Evolutionary conservation across 2,797 vertebrate species (phyloP).

Genomic region (Oryzias sinensis): DNA sequence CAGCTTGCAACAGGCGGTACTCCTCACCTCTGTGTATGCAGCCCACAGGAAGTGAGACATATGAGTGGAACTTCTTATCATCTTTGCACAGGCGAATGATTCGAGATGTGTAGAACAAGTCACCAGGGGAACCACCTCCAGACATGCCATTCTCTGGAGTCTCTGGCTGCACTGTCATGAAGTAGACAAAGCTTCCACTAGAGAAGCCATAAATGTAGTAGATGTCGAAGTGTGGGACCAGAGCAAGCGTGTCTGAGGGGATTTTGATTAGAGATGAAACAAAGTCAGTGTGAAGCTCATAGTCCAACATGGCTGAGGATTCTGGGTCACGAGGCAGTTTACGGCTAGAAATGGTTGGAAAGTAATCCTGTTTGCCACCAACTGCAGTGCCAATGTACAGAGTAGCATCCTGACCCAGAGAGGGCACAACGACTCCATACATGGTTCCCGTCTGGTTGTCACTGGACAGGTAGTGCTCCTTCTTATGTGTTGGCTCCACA

Average conservation of each 20-base stretch:
- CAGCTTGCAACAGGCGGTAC: conserved; percentile 93
- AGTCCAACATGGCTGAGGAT: conserved; percentile 96
- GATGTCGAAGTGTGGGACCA: conserved; percentile 96
- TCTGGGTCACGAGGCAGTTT: conserved; percentile 95
- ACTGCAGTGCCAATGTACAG: conserved; percentile 95
- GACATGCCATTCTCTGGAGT: conserved; percentile 89
- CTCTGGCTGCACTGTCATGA: conserved; percentile 95
- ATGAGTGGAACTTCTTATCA: conserved; percentile 98
- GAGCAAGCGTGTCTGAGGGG: conserved; percentile 93
- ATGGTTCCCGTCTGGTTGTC: conserved; percentile 95
- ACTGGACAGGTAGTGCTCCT: conserved; percentile 97
- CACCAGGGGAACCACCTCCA: conserved; percentile 85
- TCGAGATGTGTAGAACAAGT: conserved; percentile 95
- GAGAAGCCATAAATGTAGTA: conserved; percentile 97
- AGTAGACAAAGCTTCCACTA: conserved; percentile 93
- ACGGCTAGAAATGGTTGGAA: conserved; percentile 96
- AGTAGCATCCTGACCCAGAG: conserved; percentile 88
- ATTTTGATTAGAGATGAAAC: conserved; percentile 99
- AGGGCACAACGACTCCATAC: conserved; percentile 94
- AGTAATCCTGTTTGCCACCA: conserved; percentile 98
- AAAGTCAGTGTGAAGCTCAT: conserved; percentile 96
- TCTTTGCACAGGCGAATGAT: conserved; percentile 97
- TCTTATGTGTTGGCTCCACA: conserved; percentile 96
- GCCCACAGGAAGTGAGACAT: conserved; percentile 94
- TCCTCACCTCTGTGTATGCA: conserved; percentile 88